A percentile compares a stretch with the other conserved stretches of the same genome.
These are phyloP conservation scores for Cottus gobio DNA, from an alignment of 2,113 vertebrate genomes.

Conservation along the genomic window DNA sequence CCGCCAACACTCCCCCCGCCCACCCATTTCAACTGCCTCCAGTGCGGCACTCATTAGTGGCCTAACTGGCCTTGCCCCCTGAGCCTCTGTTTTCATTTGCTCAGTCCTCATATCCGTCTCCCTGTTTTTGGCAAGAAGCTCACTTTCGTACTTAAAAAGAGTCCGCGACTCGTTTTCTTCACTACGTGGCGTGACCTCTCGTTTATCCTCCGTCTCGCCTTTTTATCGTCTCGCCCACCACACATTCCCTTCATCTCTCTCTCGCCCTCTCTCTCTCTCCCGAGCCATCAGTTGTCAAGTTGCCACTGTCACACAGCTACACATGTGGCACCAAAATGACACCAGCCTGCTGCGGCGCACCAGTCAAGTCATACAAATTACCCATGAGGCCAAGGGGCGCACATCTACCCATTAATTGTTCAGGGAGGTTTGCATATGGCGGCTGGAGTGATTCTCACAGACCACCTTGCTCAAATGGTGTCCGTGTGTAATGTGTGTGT, in stretches of 20 bases:
- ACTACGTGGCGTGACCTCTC: constrained; percentile 14
- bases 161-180: constrained; percentile 7
- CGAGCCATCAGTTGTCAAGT: constrained; percentile 66
- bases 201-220: constrained; percentile 3
- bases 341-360: constrained; percentile 64
- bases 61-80: constrained; percentile 64
- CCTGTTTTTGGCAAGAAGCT: constrained; percentile 37
- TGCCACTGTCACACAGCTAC: constrained; percentile 58
- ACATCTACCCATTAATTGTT: constrained; percentile 83
- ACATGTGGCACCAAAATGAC: constrained; percentile 65
- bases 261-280: constrained; percentile 13
- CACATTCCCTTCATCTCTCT: constrained; percentile 26
- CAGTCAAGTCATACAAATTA: constrained; percentile 76
- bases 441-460: constrained; percentile 79
- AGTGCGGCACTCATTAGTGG: constrained; percentile 66
- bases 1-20: constrained; percentile 68
- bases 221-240: constrained; percentile 36
- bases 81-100: constrained; percentile 65
- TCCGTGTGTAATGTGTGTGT: constrained; percentile 34
- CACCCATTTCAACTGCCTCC: constrained; percentile 44
- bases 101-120: constrained; percentile 48
- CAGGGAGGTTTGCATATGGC: constrained; percentile 82
- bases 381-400: constrained; percentile 78
- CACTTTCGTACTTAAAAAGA: constrained; percentile 42
- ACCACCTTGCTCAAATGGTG: constrained; percentile 73